Conservation (phyloP, 2,797 vertebrate genomes). For the Eupleurogrammus muticus region DNA sequence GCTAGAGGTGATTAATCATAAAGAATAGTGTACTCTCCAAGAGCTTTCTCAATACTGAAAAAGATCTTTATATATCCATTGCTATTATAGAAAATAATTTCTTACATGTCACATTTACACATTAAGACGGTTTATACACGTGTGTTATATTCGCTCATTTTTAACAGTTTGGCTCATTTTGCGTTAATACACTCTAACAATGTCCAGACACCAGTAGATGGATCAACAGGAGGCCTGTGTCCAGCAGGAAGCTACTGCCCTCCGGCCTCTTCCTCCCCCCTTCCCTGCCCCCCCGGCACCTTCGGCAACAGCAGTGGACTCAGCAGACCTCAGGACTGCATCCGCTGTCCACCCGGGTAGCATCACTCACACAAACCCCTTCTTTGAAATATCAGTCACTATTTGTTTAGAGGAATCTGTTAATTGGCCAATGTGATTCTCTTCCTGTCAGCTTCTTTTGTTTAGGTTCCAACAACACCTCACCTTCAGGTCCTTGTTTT, state of each 20-base stretch:
- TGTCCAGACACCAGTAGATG: constrained; percentile 85
- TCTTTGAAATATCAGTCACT: not conserved
- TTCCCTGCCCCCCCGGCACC: constrained; percentile 87
- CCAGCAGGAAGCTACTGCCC: constrained; percentile 84
- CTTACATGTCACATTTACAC: not conserved
- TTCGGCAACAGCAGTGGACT: constrained; percentile 88
- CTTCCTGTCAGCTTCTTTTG: constrained; percentile 82
- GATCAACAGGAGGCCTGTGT: constrained; percentile 86
- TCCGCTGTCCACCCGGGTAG: constrained; percentile 89
- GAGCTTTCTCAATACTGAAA: not conserved
- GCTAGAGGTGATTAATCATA: not conserved
- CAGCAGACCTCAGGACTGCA: constrained; percentile 79
- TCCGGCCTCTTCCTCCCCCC: constrained; percentile 80
- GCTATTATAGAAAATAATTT: not conserved
- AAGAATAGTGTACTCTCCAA: not conserved
- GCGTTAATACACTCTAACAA: constrained; percentile 7
- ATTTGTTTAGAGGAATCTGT: not conserved
- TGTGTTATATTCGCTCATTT: not conserved
- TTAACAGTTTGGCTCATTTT: not conserved
- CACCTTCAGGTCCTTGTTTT: constrained; percentile 86
- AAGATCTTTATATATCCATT: not conserved
- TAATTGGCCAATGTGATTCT: constrained; percentile 18
- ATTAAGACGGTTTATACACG: not conserved
- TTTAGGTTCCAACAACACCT: constrained; percentile 81
- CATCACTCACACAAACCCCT: not conserved